phyloP scores from a whole-genome alignment of 2,888 invertebrate species.

The Ophion slaviceki region DNA sequence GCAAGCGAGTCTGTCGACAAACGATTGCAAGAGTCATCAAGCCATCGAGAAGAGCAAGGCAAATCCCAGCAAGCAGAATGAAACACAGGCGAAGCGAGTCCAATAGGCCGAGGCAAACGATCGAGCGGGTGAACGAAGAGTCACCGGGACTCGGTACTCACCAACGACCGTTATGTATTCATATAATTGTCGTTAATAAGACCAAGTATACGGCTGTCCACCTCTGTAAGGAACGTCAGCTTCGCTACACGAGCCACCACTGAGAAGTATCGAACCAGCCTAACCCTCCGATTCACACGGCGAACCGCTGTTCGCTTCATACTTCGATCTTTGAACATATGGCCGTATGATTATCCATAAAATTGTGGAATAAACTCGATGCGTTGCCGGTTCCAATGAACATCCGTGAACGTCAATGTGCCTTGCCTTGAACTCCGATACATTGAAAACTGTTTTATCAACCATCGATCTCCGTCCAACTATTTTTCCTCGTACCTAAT shows the following conservation, averaged over 20 bases:
- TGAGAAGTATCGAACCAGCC: constrained; percentile 37
- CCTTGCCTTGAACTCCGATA: not conserved
- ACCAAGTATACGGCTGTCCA: constrained; percentile 61
- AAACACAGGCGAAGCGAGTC: constrained; percentile 32
- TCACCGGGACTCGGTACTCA: constrained; percentile 31
- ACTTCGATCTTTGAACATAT: constrained; percentile 26
- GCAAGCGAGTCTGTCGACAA: constrained; percentile 32
- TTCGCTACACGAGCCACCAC: constrained; percentile 47
- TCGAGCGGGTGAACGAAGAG: constrained; percentile 36
- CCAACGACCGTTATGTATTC: constrained; percentile 62
- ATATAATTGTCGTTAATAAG: constrained; percentile 67
- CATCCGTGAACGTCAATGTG: not conserved
- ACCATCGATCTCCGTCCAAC: constrained; percentile 6
- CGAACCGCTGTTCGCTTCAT: constrained; percentile 1
- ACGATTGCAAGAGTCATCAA: constrained; percentile 45
- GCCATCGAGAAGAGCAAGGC: constrained; percentile 34
- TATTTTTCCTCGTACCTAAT: not conserved
- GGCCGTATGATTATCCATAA: constrained; percentile 21
- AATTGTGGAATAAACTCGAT: not conserved
- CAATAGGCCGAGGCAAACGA: constrained; percentile 35
- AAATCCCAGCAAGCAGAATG: constrained; percentile 30
- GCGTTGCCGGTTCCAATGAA: not conserved
- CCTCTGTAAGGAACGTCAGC: constrained; percentile 61
- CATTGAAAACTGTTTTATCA: constrained; percentile 10
- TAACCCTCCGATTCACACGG: constrained; percentile 16